A percentile compares a stretch with the other conserved stretches of the same genome.
Evolutionary conservation across 2,888 invertebrate genomes (phyloP).

Genomic region (Orthosia cruda): DNA sequence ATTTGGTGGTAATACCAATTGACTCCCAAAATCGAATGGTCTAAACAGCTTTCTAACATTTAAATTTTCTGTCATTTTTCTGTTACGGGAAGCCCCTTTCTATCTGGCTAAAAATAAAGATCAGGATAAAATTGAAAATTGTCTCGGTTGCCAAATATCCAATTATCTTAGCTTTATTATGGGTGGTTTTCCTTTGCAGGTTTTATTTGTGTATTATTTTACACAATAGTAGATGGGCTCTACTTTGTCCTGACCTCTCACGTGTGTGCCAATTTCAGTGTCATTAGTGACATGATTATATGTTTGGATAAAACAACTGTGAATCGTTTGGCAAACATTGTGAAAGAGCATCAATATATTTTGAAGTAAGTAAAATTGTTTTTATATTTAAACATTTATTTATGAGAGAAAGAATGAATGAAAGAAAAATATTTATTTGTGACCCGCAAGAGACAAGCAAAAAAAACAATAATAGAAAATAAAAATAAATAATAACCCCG

Average conservation of each 20-base stretch:
- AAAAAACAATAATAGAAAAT: no score
- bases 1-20: not conserved
- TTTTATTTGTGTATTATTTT: conserved; percentile 81
- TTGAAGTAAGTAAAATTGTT: conserved; percentile 77
- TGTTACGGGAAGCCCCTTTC: not conserved
- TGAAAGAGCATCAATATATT: conserved; percentile 83
- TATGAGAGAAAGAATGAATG: no score
- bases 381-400: no score
- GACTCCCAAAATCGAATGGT: not conserved
- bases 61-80: conserved; percentile 11
- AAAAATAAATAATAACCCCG: no score
- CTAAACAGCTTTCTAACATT: not conserved
- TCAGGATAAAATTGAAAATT: not conserved
- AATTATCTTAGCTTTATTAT: not conserved
- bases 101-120: not conserved
- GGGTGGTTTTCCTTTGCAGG: conserved; percentile 70
- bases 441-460: no score
- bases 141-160: not conserved
- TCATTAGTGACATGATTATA: conserved; percentile 78
- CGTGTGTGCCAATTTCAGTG: conserved; percentile 80
- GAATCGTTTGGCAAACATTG: conserved; percentile 72
- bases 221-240: conserved; percentile 80
- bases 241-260: conserved; percentile 84
- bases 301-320: conserved; percentile 68
- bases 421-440: no score